Evolutionary conservation across 2,888 invertebrate genomes (phyloP).

Genomic region (Elegia similella): DNA sequence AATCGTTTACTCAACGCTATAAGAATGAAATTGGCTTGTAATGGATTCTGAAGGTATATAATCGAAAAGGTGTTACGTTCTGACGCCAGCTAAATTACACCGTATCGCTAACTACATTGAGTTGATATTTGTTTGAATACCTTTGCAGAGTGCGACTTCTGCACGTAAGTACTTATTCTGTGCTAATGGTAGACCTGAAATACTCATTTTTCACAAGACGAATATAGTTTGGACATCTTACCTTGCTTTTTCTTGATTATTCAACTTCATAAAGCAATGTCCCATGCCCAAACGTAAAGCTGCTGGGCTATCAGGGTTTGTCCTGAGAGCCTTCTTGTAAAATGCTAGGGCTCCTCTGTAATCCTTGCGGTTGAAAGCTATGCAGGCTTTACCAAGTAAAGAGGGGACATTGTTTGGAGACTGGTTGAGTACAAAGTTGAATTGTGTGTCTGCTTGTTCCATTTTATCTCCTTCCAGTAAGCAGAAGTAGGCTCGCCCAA

Average conservation of each 20-base stretch:
- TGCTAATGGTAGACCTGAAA: too few species aligned
- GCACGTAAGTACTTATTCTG: too few species aligned
- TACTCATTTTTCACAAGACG: too few species aligned
- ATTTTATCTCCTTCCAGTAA: constrained; percentile 99
- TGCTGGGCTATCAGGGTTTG: constrained; percentile 98
- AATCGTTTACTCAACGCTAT: too few species aligned
- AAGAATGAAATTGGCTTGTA: too few species aligned
- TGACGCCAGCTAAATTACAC: too few species aligned
- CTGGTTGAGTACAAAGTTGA: constrained; percentile 98
- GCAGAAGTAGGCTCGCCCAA: constrained; percentile 99
- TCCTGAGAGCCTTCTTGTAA: constrained; percentile 98
- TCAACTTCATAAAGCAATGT: constrained; percentile 98
- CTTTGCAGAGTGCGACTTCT: too few species aligned
- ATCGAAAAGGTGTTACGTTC: too few species aligned
- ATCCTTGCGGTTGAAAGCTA: constrained; percentile 98
- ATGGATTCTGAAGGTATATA: too few species aligned
- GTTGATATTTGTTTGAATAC: too few species aligned
- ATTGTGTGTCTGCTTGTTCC: constrained; percentile 99
- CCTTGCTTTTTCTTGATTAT: constrained; percentile 97
- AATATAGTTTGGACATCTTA: constrained; percentile 38
- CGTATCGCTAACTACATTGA: too few species aligned
- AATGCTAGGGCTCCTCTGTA: constrained; percentile 97
- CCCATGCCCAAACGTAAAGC: constrained; percentile 98
- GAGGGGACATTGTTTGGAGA: constrained; percentile 98
- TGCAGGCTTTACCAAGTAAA: constrained; percentile 98